These are phyloP conservation scores for Phyllostomus discolor DNA, from an alignment of 2,113 vertebrate genomes.

Conservation along the genomic window DNA sequence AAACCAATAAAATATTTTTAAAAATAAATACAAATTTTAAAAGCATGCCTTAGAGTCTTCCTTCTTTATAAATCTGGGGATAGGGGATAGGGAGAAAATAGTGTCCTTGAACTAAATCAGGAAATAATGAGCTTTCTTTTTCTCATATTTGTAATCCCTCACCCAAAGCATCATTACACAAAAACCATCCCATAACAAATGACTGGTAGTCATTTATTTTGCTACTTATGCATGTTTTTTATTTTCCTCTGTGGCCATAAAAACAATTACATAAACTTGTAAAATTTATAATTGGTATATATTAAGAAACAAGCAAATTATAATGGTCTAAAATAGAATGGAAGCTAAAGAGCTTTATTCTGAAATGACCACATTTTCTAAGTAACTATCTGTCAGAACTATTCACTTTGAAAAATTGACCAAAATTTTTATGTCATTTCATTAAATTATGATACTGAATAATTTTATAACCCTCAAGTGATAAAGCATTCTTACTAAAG, in stretches of 20 bases:
- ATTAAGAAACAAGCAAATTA: constrained; percentile 49
- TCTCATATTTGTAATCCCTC: constrained; percentile 37
- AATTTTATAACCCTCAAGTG: constrained; percentile 73
- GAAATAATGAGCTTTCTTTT: constrained; percentile 50
- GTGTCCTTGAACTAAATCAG: constrained; percentile 38
- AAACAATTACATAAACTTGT: neutral
- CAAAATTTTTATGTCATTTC: constrained; percentile 73
- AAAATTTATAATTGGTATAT: neutral
- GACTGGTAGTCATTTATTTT: neutral
- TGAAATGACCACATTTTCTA: constrained; percentile 60
- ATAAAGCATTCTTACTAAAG: constrained; percentile 55
- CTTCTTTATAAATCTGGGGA: neutral
- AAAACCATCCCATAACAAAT: neutral
- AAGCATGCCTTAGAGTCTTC: neutral
- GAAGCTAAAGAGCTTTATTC: constrained; percentile 53
- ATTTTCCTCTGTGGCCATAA: constrained; percentile 8
- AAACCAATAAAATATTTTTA: too few species aligned
- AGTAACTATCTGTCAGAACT: constrained; percentile 67
- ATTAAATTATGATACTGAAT: constrained; percentile 75
- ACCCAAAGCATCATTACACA: constrained; percentile 37
- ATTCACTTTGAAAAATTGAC: constrained; percentile 59
- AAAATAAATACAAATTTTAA: neutral
- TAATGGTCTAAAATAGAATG: constrained; percentile 35
- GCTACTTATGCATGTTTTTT: neutral
- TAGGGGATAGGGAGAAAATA: neutral